Conservation (phyloP, 1,140 invertebrate species). For the Brachionus koreanus region DNA sequence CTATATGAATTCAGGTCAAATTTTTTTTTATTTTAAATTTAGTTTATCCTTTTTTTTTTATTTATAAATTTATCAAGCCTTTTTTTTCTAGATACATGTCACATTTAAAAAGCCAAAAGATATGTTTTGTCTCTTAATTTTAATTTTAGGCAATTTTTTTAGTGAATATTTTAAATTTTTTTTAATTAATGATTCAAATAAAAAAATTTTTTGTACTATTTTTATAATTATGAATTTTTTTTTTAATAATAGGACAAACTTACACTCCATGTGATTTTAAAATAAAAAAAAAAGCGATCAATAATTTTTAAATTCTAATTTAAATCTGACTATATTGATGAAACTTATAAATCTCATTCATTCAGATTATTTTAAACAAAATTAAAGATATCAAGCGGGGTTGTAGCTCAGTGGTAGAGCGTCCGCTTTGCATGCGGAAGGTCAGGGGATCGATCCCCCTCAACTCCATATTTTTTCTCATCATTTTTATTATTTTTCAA, state of each 20-base stretch:
- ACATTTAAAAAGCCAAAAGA: not conserved
- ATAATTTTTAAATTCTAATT: too few relatives aligned
- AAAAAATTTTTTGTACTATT: too few relatives aligned
- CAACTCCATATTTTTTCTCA: constrained; percentile 35
- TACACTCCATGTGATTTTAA: too few relatives aligned
- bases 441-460: constrained; percentile 45
- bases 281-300: too few relatives aligned
- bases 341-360: too few relatives aligned
- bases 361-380: not conserved
- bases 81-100: not conserved
- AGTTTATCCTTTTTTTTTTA: not conserved
- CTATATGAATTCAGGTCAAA: not conserved
- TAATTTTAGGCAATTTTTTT: too few relatives aligned
- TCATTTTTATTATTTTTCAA: too few relatives aligned
- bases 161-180: too few relatives aligned
- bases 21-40: constrained; percentile 1
- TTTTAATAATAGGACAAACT: too few relatives aligned
- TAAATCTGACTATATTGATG: too few relatives aligned
- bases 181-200: too few relatives aligned
- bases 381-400: constrained; percentile 5
- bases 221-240: too few relatives aligned
- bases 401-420: constrained; percentile 45
- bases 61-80: not conserved
- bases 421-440: constrained; percentile 45
- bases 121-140: not conserved